These are phyloP conservation scores for Anoncus sp. DNA, from an alignment of 2,888 invertebrate genomes.

Conservation along the genomic window DNA sequence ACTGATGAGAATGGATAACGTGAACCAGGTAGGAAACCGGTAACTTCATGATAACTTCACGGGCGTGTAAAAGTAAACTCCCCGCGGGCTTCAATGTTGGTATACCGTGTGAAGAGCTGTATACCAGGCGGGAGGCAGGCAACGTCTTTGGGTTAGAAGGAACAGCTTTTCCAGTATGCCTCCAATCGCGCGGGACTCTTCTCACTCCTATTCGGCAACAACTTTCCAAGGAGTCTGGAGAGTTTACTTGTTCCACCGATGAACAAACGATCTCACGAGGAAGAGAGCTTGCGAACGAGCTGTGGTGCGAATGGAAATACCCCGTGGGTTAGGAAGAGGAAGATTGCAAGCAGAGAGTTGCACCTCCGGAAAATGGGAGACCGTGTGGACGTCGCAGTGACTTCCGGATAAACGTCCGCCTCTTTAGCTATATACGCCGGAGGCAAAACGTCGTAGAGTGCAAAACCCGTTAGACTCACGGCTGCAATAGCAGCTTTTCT, in stretches of 20 bases:
- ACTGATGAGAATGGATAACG: constrained; percentile 6
- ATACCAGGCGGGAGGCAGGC: constrained; percentile 10
- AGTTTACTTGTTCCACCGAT: constrained; percentile 74
- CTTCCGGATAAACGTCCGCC: constrained; percentile 71
- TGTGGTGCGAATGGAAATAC: constrained; percentile 35
- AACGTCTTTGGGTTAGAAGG: constrained; percentile 5
- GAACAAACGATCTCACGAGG: constrained; percentile 68
- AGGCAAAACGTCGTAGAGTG: constrained; percentile 57
- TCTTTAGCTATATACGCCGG: constrained; percentile 61
- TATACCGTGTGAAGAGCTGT: constrained; percentile 9
- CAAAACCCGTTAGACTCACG: constrained; percentile 68
- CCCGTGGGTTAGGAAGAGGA: constrained; percentile 7
- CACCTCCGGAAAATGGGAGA: constrained; percentile 63
- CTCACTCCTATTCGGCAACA: constrained; percentile 32
- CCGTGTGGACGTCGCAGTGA: constrained; percentile 67
- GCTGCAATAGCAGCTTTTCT: constrained; percentile 58
- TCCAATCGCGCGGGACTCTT: constrained; percentile 45
- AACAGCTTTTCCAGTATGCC: constrained; percentile 35
- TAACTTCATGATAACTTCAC: constrained; percentile 16
- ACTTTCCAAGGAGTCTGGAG: constrained; percentile 69
- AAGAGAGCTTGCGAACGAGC: constrained; percentile 51
- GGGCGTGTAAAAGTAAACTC: constrained; percentile 12
- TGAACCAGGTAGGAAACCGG: constrained; percentile 21
- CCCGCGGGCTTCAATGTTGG: constrained; percentile 30
- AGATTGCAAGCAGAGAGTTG: constrained; percentile 53